Conservation (phyloP, 2,888 invertebrate species). For the Calliscelio sp. region DNA sequence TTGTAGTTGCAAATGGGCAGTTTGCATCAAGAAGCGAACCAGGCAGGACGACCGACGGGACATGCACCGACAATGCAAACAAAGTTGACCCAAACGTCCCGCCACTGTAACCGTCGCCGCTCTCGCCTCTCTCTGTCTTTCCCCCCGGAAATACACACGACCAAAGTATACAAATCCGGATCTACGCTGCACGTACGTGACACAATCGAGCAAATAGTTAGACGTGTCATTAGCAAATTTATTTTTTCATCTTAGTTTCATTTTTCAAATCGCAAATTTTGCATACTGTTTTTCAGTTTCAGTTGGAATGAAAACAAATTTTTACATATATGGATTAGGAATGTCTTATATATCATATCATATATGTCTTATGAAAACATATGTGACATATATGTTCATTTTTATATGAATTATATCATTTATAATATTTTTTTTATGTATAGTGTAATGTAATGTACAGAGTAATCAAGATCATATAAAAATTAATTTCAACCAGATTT, state of each 20-base stretch:
- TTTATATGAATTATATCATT: no score
- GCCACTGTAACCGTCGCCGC: constrained; percentile 73
- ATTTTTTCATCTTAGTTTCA: neutral
- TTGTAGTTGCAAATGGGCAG: constrained; percentile 86
- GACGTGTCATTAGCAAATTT: constrained; percentile 25
- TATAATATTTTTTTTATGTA: no score
- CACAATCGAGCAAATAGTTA: constrained; percentile 44
- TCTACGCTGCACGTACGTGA: constrained; percentile 55
- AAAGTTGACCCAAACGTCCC: constrained; percentile 84
- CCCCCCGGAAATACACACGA: constrained; percentile 75
- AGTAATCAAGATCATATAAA: no score
- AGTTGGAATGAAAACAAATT: no score
- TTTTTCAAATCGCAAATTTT: no score
- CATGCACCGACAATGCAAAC: constrained; percentile 84
- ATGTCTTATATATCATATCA: no score
- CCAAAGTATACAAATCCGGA: constrained; percentile 81
- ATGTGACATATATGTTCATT: no score
- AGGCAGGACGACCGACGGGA: constrained; percentile 75
- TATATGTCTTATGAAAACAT: no score
- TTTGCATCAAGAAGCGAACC: constrained; percentile 84
- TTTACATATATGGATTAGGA: no score
- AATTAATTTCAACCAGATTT: constrained; percentile 5
- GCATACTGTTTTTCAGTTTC: no score
- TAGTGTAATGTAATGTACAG: no score
- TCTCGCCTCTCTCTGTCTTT: constrained; percentile 56